Evolutionary conservation across 2,888 invertebrate species (phyloP), one percentile per base, ranked within the genome.

Genomic region (Synergus japonicus): DNA sequence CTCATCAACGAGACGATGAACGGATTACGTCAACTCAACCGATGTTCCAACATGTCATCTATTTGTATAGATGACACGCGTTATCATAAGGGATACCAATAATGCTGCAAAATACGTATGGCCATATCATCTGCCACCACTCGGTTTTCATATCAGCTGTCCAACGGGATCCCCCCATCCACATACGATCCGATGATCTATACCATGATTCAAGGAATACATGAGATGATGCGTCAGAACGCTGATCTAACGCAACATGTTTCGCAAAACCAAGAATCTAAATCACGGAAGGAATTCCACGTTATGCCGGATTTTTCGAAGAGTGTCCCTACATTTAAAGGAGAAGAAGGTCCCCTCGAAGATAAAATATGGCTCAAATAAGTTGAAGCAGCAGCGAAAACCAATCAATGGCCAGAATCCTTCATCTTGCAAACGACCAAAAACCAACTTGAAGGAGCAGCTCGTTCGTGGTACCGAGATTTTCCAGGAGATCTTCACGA

Each of bases 241-340:
- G 22, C 29, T 12, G 44, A n/a, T 46, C 37, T 65, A 0, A 49
- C 67, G 4, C 79, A 79, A 37, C 69, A 41, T 10, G 2, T 63
- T 44, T 13, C 44, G 22, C 79, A 69, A 37, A 37, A 46, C 7
- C 46, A 13, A 4, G 58, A 41, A 2, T 15, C 63, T 7, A 60
- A 73, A 46, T 1, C 10, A 49, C 9, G 49, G 10, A 49, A 43
- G 8, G 18, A 78, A 13, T 83, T 79, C 76, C 79, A 82, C 41
- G 81, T 85, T 10, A 84, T 83, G 80, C 83, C 83, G 10, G 83
- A 83, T 77, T 77, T 83, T 4, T 78, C 83, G 0, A 84, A 83
- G 64, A 79, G 82, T 10, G 65, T 85, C 9, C 69, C 73, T 0
- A 76, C 80, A 43, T 84, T 84, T 46, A 44, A 67, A 9, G 81